A percentile compares a stretch with the other conserved stretches of the same genome.
Conservation (phyloP, 2,888 invertebrate species). For the Elegia similella region DNA sequence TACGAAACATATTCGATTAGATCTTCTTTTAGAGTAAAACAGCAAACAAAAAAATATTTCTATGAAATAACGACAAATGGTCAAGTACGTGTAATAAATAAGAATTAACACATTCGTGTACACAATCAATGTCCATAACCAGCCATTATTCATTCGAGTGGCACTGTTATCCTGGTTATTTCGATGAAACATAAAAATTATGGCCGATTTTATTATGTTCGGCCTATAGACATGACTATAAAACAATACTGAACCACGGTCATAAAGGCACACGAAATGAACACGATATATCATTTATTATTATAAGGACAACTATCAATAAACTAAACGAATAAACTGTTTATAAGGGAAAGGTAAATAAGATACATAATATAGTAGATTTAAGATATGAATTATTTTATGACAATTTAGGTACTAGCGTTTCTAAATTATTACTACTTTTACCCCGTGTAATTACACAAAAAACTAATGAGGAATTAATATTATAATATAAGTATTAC, state of each 20-base stretch:
- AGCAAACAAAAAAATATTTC: too few species aligned
- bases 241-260: slow-evolving; percentile 16
- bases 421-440: too few species aligned
- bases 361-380: not conserved
- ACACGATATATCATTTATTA: slow-evolving; percentile 29
- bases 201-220: slow-evolving; percentile 31
- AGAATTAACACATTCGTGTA: not conserved
- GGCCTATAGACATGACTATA: slow-evolving; percentile 31
- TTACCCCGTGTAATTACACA: too few species aligned
- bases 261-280: slow-evolving; percentile 35
- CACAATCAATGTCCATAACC: slow-evolving; percentile 10
- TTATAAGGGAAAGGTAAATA: not conserved
- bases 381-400: not conserved
- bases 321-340: not conserved
- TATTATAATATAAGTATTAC: too few species aligned
- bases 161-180: slow-evolving; percentile 29
- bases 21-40: too few species aligned
- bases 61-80: not conserved
- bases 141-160: slow-evolving; percentile 22
- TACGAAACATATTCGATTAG: too few species aligned
- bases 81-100: not conserved
- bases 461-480: too few species aligned
- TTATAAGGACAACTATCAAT: slow-evolving; percentile 6
- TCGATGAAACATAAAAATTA: slow-evolving; percentile 55
- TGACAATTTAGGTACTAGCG: not conserved